Evolutionary conservation across 1,140 invertebrate genomes (phyloP).

Genomic region (Brachystomella parvula): DNA sequence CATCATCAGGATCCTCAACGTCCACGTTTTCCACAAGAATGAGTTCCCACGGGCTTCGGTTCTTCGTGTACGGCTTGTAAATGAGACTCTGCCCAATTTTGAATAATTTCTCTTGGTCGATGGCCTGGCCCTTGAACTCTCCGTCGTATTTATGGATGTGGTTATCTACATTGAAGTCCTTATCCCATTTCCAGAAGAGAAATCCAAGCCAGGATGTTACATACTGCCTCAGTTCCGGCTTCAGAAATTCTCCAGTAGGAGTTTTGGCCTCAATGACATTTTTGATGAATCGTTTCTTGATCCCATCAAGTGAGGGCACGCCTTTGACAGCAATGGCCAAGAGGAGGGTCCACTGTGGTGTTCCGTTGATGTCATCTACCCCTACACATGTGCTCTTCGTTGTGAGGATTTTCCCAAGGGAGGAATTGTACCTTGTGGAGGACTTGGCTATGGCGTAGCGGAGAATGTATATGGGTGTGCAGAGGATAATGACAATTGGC

Average conservation of each 20-base stretch:
- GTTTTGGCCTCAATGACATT: constrained; percentile 4
- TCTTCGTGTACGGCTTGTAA: not conserved
- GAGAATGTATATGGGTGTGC: not conserved
- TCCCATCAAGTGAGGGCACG: not conserved
- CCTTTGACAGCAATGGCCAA: not conserved
- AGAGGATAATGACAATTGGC: not conserved
- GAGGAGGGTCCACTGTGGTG: not conserved
- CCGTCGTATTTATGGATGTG: constrained; percentile 11
- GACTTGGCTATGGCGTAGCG: not conserved
- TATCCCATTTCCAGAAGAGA: constrained; percentile 22
- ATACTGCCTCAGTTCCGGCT: constrained; percentile 13
- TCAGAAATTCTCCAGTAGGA: not conserved
- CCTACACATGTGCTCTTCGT: not conserved
- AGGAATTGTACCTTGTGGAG: not conserved
- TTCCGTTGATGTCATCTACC: not conserved
- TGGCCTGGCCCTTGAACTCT: not conserved
- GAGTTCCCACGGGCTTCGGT: constrained; percentile 15
- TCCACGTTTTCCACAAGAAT: constrained; percentile 8
- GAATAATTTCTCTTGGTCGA: not conserved
- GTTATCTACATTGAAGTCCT: constrained; percentile 12
- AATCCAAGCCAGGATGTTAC: constrained; percentile 17
- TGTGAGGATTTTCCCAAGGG: constrained; percentile 3
- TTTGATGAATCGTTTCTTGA: not conserved
- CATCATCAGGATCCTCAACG: not conserved
- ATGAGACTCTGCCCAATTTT: constrained; percentile 8